Base-by-base conservation (phyloP, 2,113 vertebrate genomes). In the Litocranius walleri region DNA sequence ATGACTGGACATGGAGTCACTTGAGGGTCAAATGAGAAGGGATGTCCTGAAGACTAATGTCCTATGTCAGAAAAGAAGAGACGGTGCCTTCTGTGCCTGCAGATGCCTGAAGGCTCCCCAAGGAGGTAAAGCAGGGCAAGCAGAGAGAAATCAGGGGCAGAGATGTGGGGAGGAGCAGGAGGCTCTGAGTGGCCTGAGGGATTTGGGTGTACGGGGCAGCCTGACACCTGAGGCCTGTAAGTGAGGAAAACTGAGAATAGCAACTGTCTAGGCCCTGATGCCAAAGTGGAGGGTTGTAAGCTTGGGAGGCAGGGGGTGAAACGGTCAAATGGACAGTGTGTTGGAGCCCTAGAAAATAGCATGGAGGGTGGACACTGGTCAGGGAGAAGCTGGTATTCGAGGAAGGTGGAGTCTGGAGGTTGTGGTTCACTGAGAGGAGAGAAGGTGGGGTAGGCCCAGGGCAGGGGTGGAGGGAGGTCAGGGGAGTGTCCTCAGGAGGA, bases 351-450 rank as follows among this genome's bases (percentile, higher is more conserved):
- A 12, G 48, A 45, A 8, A 29, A 23, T 25, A 74, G 13, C 16
- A 4, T 40, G 54, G 45, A 64, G 30, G 9, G 33, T 40, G 13
- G 13, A 36, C 25, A 15, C 27, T 40, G 71, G 11, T 74, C 36
- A 74, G 36, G 12, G 21, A 43, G 71, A 74, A 43, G 3, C 36
- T 7, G 23, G 5, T 3, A 1, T 6, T 74, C 0, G 1, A 3
- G 23, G 21, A 77, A 43, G 11, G 23, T 77, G 21, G 6, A 27
- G 1, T 27, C 36, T 43, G 3, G 5, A 77, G 16, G 64, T 36
- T 21, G 64, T 11, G n/a, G 17, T 15, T 11, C 17, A 0, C 17
- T 3, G 2, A 71, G 17, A 71, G n/a, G 71, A 14, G 36, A 43
- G 36, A 43, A 43, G 71, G 7, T 1, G 0, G 36, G 36, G 52